Percentiles rank a stretch among this genome's conserved stretches.
Conservation (phyloP, 1,140 invertebrate genomes). For the Amyelois transitella region DNA sequence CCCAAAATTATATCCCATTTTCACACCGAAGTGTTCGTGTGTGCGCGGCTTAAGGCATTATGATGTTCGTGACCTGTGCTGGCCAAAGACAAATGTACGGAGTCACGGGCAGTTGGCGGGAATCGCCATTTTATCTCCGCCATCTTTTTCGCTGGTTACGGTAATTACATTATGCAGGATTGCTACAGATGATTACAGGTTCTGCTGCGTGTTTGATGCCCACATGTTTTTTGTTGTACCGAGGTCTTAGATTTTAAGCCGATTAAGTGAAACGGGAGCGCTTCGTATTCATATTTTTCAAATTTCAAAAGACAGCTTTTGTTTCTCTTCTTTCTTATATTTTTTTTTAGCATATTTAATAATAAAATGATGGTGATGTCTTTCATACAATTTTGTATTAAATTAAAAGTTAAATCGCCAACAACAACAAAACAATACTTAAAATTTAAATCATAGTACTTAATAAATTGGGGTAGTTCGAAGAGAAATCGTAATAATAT, state of each 20-base stretch:
- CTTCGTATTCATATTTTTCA: background rate
- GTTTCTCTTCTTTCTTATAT: background rate
- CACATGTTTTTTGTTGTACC: background rate
- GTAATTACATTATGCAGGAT: conserved; percentile 1
- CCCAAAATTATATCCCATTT: conserved; percentile 72
- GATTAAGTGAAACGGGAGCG: background rate
- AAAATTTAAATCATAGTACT: too few species aligned
- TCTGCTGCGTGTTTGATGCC: background rate
- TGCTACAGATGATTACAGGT: conserved; percentile 2
- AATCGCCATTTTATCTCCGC: conserved; percentile 11
- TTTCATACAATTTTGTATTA: too few species aligned
- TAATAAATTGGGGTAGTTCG: too few species aligned
- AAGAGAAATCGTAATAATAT: background rate
- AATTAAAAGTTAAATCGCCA: too few species aligned
- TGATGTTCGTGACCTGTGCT: conserved; percentile 51
- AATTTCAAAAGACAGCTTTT: background rate
- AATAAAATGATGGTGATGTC: too few species aligned
- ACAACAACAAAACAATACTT: too few species aligned
- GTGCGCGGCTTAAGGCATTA: conserved; percentile 33
- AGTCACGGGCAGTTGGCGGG: conserved; percentile 21
- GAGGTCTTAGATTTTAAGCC: background rate
- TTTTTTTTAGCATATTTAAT: background rate
- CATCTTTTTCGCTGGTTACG: conserved; percentile 11
- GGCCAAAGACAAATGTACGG: conserved; percentile 42
- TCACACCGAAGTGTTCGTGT: conserved; percentile 55